phyloP scores from a whole-genome alignment of 2,797 vertebrate species.

The Centropyge bicolor region DNA sequence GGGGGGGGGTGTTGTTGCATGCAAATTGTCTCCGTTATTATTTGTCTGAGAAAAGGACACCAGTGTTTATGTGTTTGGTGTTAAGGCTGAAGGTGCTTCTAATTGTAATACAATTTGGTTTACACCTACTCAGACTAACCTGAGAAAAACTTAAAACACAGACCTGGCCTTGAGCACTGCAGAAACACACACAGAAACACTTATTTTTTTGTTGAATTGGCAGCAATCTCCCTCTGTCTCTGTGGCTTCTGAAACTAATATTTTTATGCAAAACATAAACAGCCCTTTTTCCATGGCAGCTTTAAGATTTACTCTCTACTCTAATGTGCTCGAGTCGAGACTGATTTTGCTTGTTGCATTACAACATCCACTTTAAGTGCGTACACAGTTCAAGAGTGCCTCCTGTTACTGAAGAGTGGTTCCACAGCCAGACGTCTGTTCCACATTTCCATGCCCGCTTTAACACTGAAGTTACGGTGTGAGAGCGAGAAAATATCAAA shows the following conservation, averaged over 20 bases:
- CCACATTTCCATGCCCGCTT: conserved; percentile 36
- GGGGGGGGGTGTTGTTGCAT: conserved; percentile 24
- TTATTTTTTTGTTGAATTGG: conserved; percentile 10
- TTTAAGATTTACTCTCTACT: conserved; percentile 28
- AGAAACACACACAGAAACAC: conserved; percentile 12
- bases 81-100: conserved; percentile 40
- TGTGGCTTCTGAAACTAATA: conserved; percentile 2
- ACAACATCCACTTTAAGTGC: conserved; percentile 28
- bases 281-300: conserved; percentile 6
- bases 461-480: conserved; percentile 19
- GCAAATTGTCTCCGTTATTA: conserved; percentile 50
- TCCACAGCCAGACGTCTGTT: conserved; percentile 23
- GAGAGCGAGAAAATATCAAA: conserved; percentile 3
- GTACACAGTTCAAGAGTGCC: conserved; percentile 29
- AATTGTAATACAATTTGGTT: conserved; percentile 56
- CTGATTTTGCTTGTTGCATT: conserved; percentile 37
- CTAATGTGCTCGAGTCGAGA: conserved; percentile 6
- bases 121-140: conserved; percentile 47
- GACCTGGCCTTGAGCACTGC: conserved; percentile 22
- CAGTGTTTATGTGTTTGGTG: conserved; percentile 51
- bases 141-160: conserved; percentile 27
- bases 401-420: conserved; percentile 5
- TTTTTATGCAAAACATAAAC: conserved; percentile 39
- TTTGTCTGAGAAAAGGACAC: conserved; percentile 52
- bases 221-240: conserved; percentile 17